Conservation (phyloP, 1,140 invertebrate genomes). For the Lepidotrigona ventralis region DNA sequence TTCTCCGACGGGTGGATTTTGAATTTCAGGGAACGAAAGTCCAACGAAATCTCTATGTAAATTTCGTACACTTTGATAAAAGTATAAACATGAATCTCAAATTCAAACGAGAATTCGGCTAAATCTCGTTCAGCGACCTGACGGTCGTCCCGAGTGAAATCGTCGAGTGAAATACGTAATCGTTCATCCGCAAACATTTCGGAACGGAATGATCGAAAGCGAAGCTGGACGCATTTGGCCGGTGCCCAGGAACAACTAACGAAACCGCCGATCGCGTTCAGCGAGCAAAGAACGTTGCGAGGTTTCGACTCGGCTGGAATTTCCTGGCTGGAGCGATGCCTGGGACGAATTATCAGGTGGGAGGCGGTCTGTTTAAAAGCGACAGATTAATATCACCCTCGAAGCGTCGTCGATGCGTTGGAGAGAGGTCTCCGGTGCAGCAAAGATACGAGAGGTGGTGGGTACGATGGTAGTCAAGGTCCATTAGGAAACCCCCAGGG, state of each 20-base stretch:
- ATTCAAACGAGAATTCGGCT: no score
- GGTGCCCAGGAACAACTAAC: constrained; percentile 9
- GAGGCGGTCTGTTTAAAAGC: background rate
- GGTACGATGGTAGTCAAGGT: constrained; percentile 59
- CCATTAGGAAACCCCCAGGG: constrained; percentile 77
- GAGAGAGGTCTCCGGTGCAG: constrained; percentile 37
- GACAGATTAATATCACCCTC: constrained; percentile 70
- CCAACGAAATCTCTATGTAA: no score
- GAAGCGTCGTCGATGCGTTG: constrained; percentile 50
- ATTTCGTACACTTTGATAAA: no score
- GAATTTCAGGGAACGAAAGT: no score
- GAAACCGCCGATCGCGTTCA: constrained; percentile 7
- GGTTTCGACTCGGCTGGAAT: background rate
- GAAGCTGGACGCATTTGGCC: constrained; percentile 23
- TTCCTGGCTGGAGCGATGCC: constrained; percentile 39
- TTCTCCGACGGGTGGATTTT: no score
- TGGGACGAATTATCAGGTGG: constrained; percentile 42
- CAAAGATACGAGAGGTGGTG: constrained; percentile 12
- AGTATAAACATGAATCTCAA: no score
- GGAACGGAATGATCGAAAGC: constrained; percentile 21
- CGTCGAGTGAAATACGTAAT: background rate
- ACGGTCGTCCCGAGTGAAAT: background rate
- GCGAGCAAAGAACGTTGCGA: background rate
- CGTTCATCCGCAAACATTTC: background rate
- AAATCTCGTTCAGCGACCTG: background rate